Percentiles rank a stretch among this genome's conserved stretches.
Evolutionary conservation across 2,797 vertebrate species (phyloP).

Genomic region (Danionella dracula): DNA sequence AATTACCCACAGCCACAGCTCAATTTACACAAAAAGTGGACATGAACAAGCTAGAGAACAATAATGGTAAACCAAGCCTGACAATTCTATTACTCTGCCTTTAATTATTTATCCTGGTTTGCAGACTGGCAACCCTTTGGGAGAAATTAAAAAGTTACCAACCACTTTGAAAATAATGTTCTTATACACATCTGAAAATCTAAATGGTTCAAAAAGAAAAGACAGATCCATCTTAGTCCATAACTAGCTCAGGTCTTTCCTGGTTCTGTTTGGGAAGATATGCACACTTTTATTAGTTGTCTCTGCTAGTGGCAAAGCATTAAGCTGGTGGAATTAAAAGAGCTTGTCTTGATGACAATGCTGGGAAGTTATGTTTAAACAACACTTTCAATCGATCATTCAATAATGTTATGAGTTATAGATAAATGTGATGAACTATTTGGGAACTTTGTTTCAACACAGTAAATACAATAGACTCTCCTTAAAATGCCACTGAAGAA

Average conservation of each 20-base stretch:
- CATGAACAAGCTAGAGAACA: conserved; percentile 21
- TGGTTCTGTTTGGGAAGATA: conserved; percentile 14
- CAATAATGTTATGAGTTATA: no score
- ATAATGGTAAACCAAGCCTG: conserved; percentile 37
- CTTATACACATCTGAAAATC: conserved; percentile 20
- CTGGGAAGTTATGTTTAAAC: conserved; percentile 10
- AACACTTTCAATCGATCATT: conserved; percentile 5
- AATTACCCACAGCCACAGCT: conserved; percentile 16
- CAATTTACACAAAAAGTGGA: conserved; percentile 7
- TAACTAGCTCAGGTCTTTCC: conserved; percentile 26
- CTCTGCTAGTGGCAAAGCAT: not conserved
- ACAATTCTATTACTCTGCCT: conserved; percentile 32
- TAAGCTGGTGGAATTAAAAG: not conserved
- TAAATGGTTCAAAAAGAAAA: conserved; percentile 12
- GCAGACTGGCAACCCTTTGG: conserved; percentile 32
- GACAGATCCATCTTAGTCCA: conserved; percentile 14
- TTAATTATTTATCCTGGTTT: conserved; percentile 40
- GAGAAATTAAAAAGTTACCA: conserved; percentile 43
- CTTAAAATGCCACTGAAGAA: no score
- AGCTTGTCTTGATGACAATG: conserved; percentile 28
- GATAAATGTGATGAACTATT: no score
- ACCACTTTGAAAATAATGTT: conserved; percentile 31
- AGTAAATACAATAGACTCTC: no score
- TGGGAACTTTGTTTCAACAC: no score
- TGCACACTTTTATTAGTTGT: conserved; percentile 1